Conservation (phyloP, 1,140 invertebrate genomes). For the Drosophila arawakana region DNA sequence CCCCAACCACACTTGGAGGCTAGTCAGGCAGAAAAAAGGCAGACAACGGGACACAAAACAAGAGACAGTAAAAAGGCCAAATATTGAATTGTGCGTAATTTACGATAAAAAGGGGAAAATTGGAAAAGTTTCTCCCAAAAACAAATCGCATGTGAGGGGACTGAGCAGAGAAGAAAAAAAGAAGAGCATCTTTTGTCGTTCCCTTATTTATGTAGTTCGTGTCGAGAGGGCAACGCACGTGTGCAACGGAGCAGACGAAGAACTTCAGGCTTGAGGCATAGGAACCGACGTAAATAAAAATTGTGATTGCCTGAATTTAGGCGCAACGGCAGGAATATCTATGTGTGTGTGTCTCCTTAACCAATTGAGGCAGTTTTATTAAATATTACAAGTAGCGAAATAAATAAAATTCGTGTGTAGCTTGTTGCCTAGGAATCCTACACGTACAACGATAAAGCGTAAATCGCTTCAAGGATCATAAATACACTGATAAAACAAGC, state of each 20-base stretch:
- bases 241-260: slow-evolving; percentile 23
- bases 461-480: slow-evolving; percentile 17
- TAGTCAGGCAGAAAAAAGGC: slow-evolving; percentile 79
- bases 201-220: slow-evolving; percentile 79
- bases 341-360: slow-evolving; percentile 18
- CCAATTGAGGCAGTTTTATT: slow-evolving; percentile 66
- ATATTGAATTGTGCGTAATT: slow-evolving; percentile 84
- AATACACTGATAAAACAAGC: not conserved
- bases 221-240: slow-evolving; percentile 62
- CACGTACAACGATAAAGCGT: slow-evolving; percentile 17
- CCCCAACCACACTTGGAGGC: slow-evolving; percentile 42
- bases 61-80: slow-evolving; percentile 78
- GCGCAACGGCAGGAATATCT: slow-evolving; percentile 12
- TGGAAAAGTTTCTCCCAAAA: slow-evolving; percentile 74
- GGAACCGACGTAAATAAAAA: slow-evolving; percentile 68
- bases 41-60: slow-evolving; percentile 67
- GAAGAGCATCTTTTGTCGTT: slow-evolving; percentile 46
- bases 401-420: slow-evolving; percentile 58
- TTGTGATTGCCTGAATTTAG: slow-evolving; percentile 75
- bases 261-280: slow-evolving; percentile 1
- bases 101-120: slow-evolving; percentile 84
- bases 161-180: no score
- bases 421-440: slow-evolving; percentile 36
- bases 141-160: slow-evolving; percentile 36
- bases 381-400: slow-evolving; percentile 71